Base-by-base conservation (phyloP, 1,140 invertebrate species). In the Diorhabda sublineata region DNA sequence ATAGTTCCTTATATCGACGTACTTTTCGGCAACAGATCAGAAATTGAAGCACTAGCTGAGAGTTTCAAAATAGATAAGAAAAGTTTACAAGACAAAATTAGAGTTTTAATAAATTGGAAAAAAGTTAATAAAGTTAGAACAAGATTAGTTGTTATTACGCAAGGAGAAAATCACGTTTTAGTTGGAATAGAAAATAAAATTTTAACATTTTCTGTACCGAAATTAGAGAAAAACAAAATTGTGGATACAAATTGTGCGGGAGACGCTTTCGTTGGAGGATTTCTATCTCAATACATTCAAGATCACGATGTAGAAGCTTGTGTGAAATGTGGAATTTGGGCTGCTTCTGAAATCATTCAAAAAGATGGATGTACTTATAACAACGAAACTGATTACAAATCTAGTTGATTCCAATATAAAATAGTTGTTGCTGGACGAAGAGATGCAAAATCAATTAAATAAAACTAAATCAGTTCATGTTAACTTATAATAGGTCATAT, bases 211-310 rank as follows among this genome's bases (percentile, higher is more conserved):
- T 89, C 92, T 1, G 92, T 96, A 2, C 81, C 79, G 2, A 80
- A 79, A 64, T 78, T 99, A n/a, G 80, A 87, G 4, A 76, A 85
- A 64, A 89, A 94, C 63, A 85, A 96, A 78, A 89, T 99, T 64
- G 88, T 98, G 3, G 98, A 99, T 81, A 98, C 98, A 1, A 99
- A 99, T 87, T 98, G 97, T 60, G 98, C 98, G 75, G 98, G 98
- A 45, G 98, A 99, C 87, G 97, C 97, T 9, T 99, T 99, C 85
- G 93, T 95, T 73, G 98, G 98, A 78, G 98, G 94, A 41, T 99
- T 98, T 81, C 81, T 99, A 7, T 87, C 95, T 6, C 94, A 98
- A 83, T 89, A 92, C 76, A 88, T 98, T n/a, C 88, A 92, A 79
- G 89, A 87, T 2, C 89, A 91, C 76, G 80, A 86, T 3, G 82